Evolutionary conservation across 2,113 vertebrate genomes (phyloP).

Genomic region (Paraplagusia blochii): DNA sequence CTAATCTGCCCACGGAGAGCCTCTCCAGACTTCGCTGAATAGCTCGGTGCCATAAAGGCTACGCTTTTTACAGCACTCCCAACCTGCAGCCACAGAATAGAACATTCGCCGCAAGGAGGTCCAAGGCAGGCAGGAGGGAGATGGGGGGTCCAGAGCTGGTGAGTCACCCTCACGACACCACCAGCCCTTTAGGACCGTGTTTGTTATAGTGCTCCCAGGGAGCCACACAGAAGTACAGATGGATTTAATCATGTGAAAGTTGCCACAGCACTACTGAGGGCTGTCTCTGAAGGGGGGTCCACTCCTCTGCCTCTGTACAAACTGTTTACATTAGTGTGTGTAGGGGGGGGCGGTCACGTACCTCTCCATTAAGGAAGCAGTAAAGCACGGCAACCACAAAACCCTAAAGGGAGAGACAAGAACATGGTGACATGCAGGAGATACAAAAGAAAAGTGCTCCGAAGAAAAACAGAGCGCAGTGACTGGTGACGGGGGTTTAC

Average conservation of each 20-base stretch:
- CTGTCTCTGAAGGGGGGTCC: slow-evolving; percentile 15
- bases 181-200: slow-evolving; percentile 13
- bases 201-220: slow-evolving; percentile 6
- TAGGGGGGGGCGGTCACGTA: slow-evolving; percentile 56
- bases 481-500: slow-evolving; percentile 8
- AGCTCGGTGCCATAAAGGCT: slow-evolving; percentile 27
- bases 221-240: slow-evolving; percentile 1
- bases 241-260: slow-evolving; percentile 16
- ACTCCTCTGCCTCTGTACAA: slow-evolving; percentile 15
- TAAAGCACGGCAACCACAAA: slow-evolving; percentile 97
- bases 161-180: slow-evolving; percentile 38
- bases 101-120: slow-evolving; percentile 30
- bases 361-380: slow-evolving; percentile 97
- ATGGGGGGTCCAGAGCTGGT: slow-evolving; percentile 1
- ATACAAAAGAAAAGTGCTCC: background rate
- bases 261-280: background rate
- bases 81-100: slow-evolving; percentile 19
- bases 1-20: slow-evolving; percentile 46
- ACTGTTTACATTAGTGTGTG: slow-evolving; percentile 36
- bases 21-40: slow-evolving; percentile 34
- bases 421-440: slow-evolving; percentile 7
- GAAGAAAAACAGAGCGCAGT: background rate
- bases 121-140: slow-evolving; percentile 7
- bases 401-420: slow-evolving; percentile 76
- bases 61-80: slow-evolving; percentile 33